phyloP scores from a whole-genome alignment of 2,888 invertebrate genomes.

The Microctonus brassicae region DNA sequence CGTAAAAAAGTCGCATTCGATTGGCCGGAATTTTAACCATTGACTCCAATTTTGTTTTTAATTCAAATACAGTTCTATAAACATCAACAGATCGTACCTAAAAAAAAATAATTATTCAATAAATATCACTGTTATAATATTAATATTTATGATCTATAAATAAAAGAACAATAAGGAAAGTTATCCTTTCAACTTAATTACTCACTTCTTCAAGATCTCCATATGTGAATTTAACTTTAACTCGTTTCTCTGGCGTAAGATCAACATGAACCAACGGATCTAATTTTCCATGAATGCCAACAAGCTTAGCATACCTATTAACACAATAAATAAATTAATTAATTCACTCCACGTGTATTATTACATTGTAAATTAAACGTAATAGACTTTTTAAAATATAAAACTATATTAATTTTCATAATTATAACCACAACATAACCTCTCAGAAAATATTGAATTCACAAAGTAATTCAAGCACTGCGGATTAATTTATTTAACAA shows the following conservation, averaged over 20 bases:
- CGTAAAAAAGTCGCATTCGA: conserved; percentile 90
- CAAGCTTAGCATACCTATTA: conserved; percentile 83
- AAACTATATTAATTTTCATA: too few species aligned
- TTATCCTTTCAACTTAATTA: conserved; percentile 21
- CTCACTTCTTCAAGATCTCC: conserved; percentile 80
- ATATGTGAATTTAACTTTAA: conserved; percentile 87
- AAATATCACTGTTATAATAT: not conserved
- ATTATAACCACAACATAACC: not conserved
- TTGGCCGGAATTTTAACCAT: conserved; percentile 85
- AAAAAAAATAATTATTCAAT: conserved; percentile 33
- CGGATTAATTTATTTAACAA: too few species aligned
- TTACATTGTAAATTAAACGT: too few species aligned
- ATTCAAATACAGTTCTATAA: conserved; percentile 82
- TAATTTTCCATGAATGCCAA: conserved; percentile 88
- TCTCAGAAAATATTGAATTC: conserved; percentile 20
- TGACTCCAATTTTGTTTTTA: conserved; percentile 84
- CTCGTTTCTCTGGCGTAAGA: conserved; percentile 87
- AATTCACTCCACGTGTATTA: too few species aligned
- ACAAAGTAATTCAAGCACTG: too few species aligned
- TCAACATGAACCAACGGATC: conserved; percentile 91
- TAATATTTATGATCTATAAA: conserved; percentile 5
- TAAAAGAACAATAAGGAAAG: conserved; percentile 4
- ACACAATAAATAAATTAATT: not conserved
- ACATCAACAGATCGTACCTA: conserved; percentile 67
- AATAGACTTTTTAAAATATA: too few species aligned